Base-by-base conservation (phyloP, 2,888 invertebrate genomes). In the Spialia ferax region DNA sequence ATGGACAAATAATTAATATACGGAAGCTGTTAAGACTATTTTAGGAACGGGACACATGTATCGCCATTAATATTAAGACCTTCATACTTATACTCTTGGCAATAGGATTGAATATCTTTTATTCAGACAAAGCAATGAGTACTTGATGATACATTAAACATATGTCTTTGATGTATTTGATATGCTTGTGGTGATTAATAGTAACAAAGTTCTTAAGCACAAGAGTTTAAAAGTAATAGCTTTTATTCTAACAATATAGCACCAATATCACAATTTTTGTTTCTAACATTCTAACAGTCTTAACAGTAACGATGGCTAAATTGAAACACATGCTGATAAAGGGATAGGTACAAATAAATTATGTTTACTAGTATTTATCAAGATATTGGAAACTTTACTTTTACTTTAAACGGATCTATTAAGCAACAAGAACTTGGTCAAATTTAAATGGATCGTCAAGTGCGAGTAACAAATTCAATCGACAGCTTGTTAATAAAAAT, bases 1-100 rank as follows among this genome's bases (percentile, higher is more conserved):
- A 70, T 70, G 72, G 64, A 71, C 70, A 73, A 73, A 77, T 75
- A 74, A 74, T 77, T 77, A 77, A 76, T 75, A 77, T 72, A 77
- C 82, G 83, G 85, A 84, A 84, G 82, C 79, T 79, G 70, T 72
- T 74, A 76, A 60, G 70, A 59, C 73, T 75, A 77, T 77, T 79
- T 79, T 74, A 73, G 71, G 60, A 60, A 54, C 38, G 42, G 52
- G 60, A 66, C 32, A 66, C 38, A 66, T 66, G 66, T 35, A 60
- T 38, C 65, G 60, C 59, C 84, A 87, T 86, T 86, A 84, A 80
- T 88, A 88, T 66, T 66, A 60, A 66, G 59, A 59, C 42, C 54
- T 42, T 66, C 60, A 18, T 32, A 66, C 66, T 66, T 66, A 66
- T 45, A 60, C 42, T 60, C 42, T 60, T 60, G 60, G 66, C 60